Conservation (phyloP, 2,797 vertebrate species). For the Callimico goeldii region DNA sequence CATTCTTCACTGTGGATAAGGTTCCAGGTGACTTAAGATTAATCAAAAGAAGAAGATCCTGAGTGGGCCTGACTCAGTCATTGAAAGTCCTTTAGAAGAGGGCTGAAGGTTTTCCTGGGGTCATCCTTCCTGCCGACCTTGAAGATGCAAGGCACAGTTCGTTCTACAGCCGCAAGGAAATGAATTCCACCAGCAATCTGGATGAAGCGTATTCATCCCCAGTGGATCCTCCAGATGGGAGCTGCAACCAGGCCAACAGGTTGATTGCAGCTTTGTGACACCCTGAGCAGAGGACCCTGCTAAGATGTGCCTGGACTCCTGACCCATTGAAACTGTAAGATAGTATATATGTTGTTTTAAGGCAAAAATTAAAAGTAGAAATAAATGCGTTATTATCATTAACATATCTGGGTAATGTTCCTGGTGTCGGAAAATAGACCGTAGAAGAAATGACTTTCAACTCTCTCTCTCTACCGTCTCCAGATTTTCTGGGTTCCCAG, state of each 20-base stretch:
- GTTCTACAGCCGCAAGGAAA: neutral
- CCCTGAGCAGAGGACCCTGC: neutral
- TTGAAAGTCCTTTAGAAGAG: neutral
- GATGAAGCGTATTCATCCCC: neutral
- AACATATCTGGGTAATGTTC: neutral
- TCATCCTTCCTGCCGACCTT: neutral
- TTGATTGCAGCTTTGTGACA: neutral
- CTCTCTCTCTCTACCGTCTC: neutral
- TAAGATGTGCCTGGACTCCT: neutral
- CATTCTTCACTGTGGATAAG: neutral
- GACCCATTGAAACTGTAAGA: neutral
- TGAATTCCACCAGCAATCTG: neutral
- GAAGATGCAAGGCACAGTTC: neutral
- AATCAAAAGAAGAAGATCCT: neutral
- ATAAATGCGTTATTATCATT: neutral
- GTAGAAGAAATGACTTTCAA: neutral
- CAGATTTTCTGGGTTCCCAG: neutral
- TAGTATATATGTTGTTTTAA: neutral
- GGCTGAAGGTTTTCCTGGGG: neutral
- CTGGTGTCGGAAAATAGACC: neutral
- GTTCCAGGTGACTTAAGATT: neutral
- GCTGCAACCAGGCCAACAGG: neutral
- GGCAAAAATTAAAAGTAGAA: neutral
- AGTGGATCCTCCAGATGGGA: neutral
- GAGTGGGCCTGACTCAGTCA: neutral